Percentiles rank a stretch among this genome's conserved stretches.
Conservation (phyloP, 1,140 invertebrate genomes). For the Drosophila prosaltans region DNA sequence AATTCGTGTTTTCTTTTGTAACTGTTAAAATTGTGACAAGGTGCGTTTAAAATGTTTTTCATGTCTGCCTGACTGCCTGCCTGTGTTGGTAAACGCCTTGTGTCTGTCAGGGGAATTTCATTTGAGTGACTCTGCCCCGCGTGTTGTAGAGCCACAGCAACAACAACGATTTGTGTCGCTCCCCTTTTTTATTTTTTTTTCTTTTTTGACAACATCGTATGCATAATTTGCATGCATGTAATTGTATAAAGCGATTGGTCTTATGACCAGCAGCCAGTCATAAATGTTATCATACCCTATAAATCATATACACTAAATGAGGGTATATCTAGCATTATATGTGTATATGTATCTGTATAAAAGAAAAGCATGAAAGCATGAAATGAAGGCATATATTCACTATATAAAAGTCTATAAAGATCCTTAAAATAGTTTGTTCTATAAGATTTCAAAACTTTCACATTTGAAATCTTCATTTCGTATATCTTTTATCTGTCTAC, state of each 20-base stretch:
- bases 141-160: constrained; percentile 27
- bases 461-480: no score
- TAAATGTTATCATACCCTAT: constrained; percentile 57
- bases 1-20: constrained; percentile 69
- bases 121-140: constrained; percentile 32
- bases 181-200: constrained; percentile 5
- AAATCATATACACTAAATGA: constrained; percentile 19
- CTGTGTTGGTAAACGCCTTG: constrained; percentile 51
- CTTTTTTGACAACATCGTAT: constrained; percentile 61
- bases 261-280: constrained; percentile 62
- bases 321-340: no score
- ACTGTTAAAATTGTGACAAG: constrained; percentile 68
- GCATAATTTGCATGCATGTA: constrained; percentile 64
- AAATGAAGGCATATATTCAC: no score
- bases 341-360: no score
- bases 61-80: constrained; percentile 45
- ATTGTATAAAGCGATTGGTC: constrained; percentile 53
- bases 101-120: constrained; percentile 46
- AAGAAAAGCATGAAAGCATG: no score
- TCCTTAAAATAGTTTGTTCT: no score
- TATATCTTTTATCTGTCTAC: no score
- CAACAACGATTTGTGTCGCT: constrained; percentile 71
- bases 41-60: constrained; percentile 77
- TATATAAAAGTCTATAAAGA: no score
- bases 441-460: no score